These are phyloP conservation scores for Centrocercus urophasianus DNA, from an alignment of 2,113 vertebrate species.

Conservation along the genomic window DNA sequence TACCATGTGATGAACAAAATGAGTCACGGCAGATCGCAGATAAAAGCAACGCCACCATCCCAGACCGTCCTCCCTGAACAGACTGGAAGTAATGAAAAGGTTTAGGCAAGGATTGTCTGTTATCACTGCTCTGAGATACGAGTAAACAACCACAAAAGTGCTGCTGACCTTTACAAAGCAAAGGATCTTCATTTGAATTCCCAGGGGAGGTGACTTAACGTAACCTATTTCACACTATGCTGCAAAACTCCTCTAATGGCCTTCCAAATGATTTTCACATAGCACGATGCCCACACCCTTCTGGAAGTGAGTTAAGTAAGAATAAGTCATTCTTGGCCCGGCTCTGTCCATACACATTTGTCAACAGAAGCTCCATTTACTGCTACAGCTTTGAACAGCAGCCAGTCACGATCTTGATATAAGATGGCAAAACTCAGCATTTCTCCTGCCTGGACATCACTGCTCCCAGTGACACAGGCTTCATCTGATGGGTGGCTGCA, in stretches of 20 bases:
- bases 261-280: background rate
- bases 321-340: background rate
- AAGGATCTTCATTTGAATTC: background rate
- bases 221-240: background rate
- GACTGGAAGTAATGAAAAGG: background rate
- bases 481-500: background rate
- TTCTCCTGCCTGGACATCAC: background rate
- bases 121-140: background rate
- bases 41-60: background rate
- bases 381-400: background rate
- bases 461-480: background rate
- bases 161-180: background rate
- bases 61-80: background rate
- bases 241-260: background rate
- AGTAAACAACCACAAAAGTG: background rate
- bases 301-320: background rate
- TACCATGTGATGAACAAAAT: background rate
- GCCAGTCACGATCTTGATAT: accelerated
- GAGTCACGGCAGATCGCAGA: background rate
- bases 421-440: background rate
- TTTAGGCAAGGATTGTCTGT: background rate
- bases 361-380: background rate
- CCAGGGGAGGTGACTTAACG: background rate
- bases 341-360: background rate
- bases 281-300: background rate